Conservation (phyloP, 2,113 vertebrate species). For the Rhabdornis inornatus region DNA sequence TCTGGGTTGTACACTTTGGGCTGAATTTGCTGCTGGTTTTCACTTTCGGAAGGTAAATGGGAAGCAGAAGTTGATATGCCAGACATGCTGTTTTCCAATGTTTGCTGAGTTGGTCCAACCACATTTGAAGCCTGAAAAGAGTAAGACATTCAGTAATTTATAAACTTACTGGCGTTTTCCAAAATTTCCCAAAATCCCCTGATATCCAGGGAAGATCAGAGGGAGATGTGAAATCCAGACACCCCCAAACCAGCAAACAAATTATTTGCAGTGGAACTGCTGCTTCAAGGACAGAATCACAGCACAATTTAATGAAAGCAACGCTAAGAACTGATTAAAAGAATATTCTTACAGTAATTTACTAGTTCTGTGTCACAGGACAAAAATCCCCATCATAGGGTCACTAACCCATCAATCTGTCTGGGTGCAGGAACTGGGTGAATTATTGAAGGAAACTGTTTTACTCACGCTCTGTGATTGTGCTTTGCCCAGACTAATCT, state of each 20-base stretch:
- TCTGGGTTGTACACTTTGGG: conserved; percentile 81
- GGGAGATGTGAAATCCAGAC: not conserved
- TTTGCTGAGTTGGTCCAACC: conserved; percentile 81
- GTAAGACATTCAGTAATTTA: not conserved
- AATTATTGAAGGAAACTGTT: not conserved
- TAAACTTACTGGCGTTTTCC: not conserved
- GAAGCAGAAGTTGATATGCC: conserved; percentile 79
- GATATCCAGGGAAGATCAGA: not conserved
- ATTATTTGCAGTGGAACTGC: not conserved
- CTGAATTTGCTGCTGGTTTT: conserved; percentile 80
- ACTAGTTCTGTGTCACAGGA: not conserved
- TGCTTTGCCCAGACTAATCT: not conserved
- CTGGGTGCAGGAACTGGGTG: not conserved
- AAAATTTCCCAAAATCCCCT: not conserved
- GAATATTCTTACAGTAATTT: not conserved
- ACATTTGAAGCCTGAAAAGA: conserved; percentile 79
- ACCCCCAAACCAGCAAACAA: not conserved
- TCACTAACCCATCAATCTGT: not conserved
- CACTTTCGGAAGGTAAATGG: conserved; percentile 81
- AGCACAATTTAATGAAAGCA: not conserved
- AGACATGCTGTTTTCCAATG: conserved; percentile 78
- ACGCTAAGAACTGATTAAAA: not conserved
- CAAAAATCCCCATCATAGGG: not conserved
- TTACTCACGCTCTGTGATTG: not conserved
- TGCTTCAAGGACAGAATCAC: not conserved